Percentiles rank a stretch among this genome's conserved stretches.
phyloP scores from a whole-genome alignment of 2,113 vertebrate species.

The Dicerorhinus sumatrensis region DNA sequence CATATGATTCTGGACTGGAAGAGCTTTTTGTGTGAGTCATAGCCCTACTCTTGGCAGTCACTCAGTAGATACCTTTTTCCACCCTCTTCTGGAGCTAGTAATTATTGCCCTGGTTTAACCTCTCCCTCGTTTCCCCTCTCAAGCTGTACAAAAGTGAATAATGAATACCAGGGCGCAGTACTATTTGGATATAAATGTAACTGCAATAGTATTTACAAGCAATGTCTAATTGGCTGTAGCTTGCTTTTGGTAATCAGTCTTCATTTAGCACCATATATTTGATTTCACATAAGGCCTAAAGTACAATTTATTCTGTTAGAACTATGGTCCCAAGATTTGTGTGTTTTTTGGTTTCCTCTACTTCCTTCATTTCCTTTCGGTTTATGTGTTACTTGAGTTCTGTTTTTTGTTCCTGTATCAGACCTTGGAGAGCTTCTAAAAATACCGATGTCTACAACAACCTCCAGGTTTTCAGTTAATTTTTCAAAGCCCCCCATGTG shows the following conservation, averaged over 20 bases:
- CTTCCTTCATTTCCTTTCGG: neutral
- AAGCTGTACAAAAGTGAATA: neutral
- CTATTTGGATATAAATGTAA: neutral
- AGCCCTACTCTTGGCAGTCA: neutral
- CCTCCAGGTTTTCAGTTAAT: neutral
- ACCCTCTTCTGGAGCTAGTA: neutral
- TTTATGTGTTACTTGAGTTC: neutral
- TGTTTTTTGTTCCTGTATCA: neutral
- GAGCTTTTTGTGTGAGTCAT: conserved; percentile 15
- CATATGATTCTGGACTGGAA: neutral
- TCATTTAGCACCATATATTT: accelerated
- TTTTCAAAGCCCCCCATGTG: neutral
- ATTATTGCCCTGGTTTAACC: neutral
- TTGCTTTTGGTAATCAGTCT: neutral
- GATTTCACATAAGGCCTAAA: no score
- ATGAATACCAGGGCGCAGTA: neutral
- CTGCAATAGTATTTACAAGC: neutral
- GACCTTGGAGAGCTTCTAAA: neutral
- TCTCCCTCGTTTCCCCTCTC: neutral
- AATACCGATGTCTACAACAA: neutral
- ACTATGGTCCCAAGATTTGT: neutral
- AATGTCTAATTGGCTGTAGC: neutral
- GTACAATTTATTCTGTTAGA: neutral
- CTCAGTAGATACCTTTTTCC: neutral
- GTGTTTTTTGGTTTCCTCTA: neutral